Evolutionary conservation across 1,140 invertebrate species (phyloP), one percentile per base, ranked within the genome.

Genomic region (Homarus americanus): DNA sequence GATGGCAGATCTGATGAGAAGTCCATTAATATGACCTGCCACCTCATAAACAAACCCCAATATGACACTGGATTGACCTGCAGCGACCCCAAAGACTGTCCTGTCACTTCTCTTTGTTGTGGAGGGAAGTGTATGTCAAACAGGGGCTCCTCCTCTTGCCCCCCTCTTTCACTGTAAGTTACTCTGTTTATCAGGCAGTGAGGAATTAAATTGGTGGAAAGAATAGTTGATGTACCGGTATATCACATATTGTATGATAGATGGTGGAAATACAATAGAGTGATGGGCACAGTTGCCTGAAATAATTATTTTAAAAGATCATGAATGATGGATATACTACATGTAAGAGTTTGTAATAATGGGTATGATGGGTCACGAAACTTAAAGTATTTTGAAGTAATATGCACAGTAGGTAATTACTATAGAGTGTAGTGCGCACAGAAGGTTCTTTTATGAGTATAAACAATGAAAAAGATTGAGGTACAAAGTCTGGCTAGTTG

Each of bases 91-190:
- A 24, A 87, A 32, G 86, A 87, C 24, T 87, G 86, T 58, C 75
- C 75, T 10, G 32, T 69, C 2, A 38, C 53, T 38, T 87, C 86
- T 20, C 53, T 87, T 9, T 87, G 86, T 34, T 87, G 86, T 76
- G 28, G 32, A 0, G 76, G 86, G 5, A 32, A 69, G n/a, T 87
- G 86, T 76, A 87, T 58, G 36, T 66, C 86, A 4, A 40, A 24
- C 24, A 79, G 63, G 15, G 86, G 86, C 34, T 10, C 69, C n/a
- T 10, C 73, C 12, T 41, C 53, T 32, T 87, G 86, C 36, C 86
- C 86, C 5, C 53, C 41, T 2, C 24, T 36, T 20, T 80, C 76
- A 41, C 34, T 87, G 86, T 87, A 10, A 69, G 86, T 58, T 53
- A 20, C 32, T 12, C 15, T 4, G 2, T 2, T 72, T 72, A n/a